Base-by-base conservation (phyloP, 2,113 vertebrate species). In the Himantopus leucocephalus region DNA sequence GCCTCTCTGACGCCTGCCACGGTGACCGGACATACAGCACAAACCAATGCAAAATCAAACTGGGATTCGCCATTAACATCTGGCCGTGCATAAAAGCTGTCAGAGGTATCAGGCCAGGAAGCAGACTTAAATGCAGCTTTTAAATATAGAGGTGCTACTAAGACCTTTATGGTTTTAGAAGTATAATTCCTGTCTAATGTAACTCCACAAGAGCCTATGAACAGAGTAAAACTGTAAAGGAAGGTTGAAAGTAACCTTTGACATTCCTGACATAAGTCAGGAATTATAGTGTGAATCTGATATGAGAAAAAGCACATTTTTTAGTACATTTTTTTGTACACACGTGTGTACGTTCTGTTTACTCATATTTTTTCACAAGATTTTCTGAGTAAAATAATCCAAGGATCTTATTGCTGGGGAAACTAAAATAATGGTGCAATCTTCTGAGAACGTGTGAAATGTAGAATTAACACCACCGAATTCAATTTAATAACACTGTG, bases 401-500 rank as follows among this genome's bases (percentile, higher is more conserved):
- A 60, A 77, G 23, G 37, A 82, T 83, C 3, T 0, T 30, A 71
- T 94, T 94, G 93, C 85, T 92, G 91, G 29, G 92, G 63, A 95
- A 96, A 96, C 96, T 93, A 88, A 96, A 97, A 95, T 97, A 95
- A 88, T 76, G 81, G 85, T 52, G 53, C 94, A 96, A 98, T 97
- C 95, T 85, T 95, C 93, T 41, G 23, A 94, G 68, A 96, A 97
- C 92, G 84, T 85, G 96, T 35, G 78, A 98, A 96, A 96, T 4
- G 10, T 95, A 97, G 91, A 97, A 98, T 98, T 98, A 98, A 97
- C 96, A 97, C 90, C 78, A 82, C 62, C 64, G 95, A 97, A 95
- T 34, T 95, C 96, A 97, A 91, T 96, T 97, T 98, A 97, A 97
- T 97, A 97, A 97, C 94, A 95, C 70, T 84, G 81, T 88, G 91